Evolutionary conservation across 2,113 vertebrate species (phyloP), one percentile per base, ranked within the genome.

Genomic region (Sinocyclocheilus anshuiensis): DNA sequence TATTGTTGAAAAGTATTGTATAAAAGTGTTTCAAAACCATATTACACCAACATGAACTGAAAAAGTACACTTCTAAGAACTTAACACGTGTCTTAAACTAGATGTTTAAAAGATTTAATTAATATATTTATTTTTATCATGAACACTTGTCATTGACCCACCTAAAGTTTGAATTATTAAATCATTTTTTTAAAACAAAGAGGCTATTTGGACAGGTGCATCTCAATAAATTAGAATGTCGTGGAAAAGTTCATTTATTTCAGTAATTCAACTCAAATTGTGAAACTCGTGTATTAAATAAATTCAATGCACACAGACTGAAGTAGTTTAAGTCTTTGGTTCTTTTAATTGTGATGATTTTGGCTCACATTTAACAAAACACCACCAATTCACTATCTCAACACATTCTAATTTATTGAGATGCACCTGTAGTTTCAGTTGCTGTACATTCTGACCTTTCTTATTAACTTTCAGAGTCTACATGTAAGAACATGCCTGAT

Each of bases 381-480:
- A n/a, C n/a, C n/a, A n/a, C n/a, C n/a, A n/a, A n/a, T n/a, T n/a
- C n/a, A n/a, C n/a, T n/a, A n/a, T n/a, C n/a, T n/a, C n/a, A n/a
- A n/a, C n/a, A n/a, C n/a, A n/a, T n/a, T n/a, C n/a, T n/a, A n/a
- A n/a, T n/a, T n/a, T n/a, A n/a, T n/a, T n/a, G n/a, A n/a, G n/a
- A n/a, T n/a, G n/a, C n/a, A n/a, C n/a, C n/a, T 33, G 1, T 26
- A 4, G 8, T 77, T 77, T 26, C n/a, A 26, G 5, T 2, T 65
- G 7, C 16, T 5, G 22, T 42, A 24, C 15, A 42, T 81, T 11
- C 48, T 69, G 24, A 29, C 65, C n/a, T 0, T 33, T 33, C 29
- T 74, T 39, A 1, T 29, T 26, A 15, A 67, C 69, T 71, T 83
- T 80, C 88, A 97, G 96, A 95, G 77, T 89, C 91, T 0, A 81